These are phyloP conservation scores for Maniola hyperantus DNA, from an alignment of 2,888 invertebrate species.

Conservation along the genomic window DNA sequence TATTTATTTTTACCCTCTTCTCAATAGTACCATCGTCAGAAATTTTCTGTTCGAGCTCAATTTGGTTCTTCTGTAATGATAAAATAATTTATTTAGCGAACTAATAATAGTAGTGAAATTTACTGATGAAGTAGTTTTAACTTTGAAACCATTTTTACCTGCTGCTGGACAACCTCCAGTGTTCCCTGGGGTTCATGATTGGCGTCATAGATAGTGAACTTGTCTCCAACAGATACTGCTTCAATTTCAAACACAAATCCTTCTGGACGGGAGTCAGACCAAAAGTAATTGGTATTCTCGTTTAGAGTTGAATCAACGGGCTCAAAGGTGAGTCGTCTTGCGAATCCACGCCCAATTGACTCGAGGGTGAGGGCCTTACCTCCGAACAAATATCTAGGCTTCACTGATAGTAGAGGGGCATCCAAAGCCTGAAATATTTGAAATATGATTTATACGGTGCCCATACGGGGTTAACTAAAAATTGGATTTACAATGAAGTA, in stretches of 20 bases:
- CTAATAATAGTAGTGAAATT: neutral
- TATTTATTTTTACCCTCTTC: constrained; percentile 84
- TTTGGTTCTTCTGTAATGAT: constrained; percentile 71
- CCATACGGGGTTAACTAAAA: constrained; percentile 37
- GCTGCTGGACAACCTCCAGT: constrained; percentile 84
- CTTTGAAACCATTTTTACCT: constrained; percentile 69
- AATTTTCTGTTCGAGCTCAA: constrained; percentile 74
- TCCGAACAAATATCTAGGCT: constrained; percentile 83
- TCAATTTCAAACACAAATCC: constrained; percentile 89
- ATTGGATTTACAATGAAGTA: neutral
- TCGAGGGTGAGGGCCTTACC: constrained; percentile 86
- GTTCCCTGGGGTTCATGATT: constrained; percentile 86
- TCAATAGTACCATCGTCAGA: constrained; percentile 76
- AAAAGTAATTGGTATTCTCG: constrained; percentile 88
- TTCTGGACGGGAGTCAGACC: constrained; percentile 88
- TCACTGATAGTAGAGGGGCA: constrained; percentile 71
- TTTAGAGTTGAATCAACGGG: constrained; percentile 84
- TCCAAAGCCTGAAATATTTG: constrained; percentile 68
- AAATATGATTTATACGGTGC: constrained; percentile 48
- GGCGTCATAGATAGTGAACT: constrained; percentile 87
- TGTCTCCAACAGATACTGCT: constrained; percentile 86
- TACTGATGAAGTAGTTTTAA: neutral
- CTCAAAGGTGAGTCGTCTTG: constrained; percentile 88
- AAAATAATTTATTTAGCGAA: constrained; percentile 3
- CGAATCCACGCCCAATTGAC: constrained; percentile 88